Evolutionary conservation across 2,113 vertebrate species (phyloP), one percentile per base, ranked within the genome.

Genomic region (Chaetodon auriga): DNA sequence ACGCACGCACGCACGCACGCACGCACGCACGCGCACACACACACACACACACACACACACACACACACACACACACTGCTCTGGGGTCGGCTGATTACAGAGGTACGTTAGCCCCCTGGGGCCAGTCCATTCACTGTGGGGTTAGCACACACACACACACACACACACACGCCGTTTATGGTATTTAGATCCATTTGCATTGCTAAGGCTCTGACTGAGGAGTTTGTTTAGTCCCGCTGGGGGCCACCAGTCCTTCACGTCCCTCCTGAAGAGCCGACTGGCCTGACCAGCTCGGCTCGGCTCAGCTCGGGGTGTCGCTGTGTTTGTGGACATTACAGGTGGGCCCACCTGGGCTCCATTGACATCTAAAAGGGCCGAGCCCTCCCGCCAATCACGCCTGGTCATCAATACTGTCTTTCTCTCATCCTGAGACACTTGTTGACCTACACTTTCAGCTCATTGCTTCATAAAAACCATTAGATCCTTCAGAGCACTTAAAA

Each of bases 161-260:
- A 57, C 54, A 57, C 80, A 75, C 73, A 70, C 75, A 73, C 81
- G 89, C 92, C 49, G n/a, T 81, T 88, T 79, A 86, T 82, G 90
- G 87, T 87, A 89, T 93, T 94, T 92, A 90, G 62, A 76, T 11
- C 5, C 82, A 94, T 95, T 95, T 89, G 87, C 91, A 94, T 94
- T 54, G 69, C 84, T 86, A 83, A 92, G 84, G 80, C 55, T 85
- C 76, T 58, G 86, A 68, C 87, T 69, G 80, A 51, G 81, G 45
- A 79, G 92, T 94, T 93, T 91, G 90, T 92, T 94, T 92, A 89
- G 92, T 93, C 94, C 89, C 90, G 92, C 92, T 88, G 92, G 88
- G 92, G 60, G 81, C 72, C 83, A 58, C 58, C 21, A 11, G 78
- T 16, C 57, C 60, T 46, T 49, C 48, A 25, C 18, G 9, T 48